Evolutionary conservation across 2,888 invertebrate genomes (phyloP).

Genomic region (Megaustenia siamemsis): DNA sequence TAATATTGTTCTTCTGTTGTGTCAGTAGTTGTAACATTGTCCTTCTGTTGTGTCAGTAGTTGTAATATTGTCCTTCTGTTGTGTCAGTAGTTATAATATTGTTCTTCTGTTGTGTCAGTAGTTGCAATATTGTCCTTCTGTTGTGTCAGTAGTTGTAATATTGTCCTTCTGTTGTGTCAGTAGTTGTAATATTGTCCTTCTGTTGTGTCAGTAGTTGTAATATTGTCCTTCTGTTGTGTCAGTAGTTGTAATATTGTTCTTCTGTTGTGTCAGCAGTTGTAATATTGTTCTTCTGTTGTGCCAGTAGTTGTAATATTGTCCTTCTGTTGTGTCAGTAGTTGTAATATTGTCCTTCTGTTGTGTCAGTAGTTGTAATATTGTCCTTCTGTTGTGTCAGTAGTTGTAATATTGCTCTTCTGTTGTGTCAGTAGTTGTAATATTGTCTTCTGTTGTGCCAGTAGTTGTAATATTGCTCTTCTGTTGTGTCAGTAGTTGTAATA

Average conservation of each 20-base stretch:
- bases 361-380: not conserved
- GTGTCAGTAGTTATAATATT: not conserved
- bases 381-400: too few relatives aligned
- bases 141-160: not conserved
- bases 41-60: not conserved
- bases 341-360: too few relatives aligned
- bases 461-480: not conserved
- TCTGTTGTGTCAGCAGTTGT: not conserved
- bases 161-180: not conserved
- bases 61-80: too few relatives aligned
- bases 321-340: not conserved
- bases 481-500: not conserved
- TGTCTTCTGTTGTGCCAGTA: too few relatives aligned
- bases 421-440: not conserved
- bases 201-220: too few relatives aligned
- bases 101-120: too few relatives aligned
- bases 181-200: not conserved
- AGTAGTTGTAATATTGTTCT: not conserved
- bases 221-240: not conserved
- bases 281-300: not conserved
- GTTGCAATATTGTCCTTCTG: not conserved
- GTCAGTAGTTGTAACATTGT: not conserved
- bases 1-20: not conserved
- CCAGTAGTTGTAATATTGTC: not conserved
- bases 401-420: not conserved